phyloP scores from a whole-genome alignment of 1,140 invertebrate genomes.

The Pomacea maculata region DNA sequence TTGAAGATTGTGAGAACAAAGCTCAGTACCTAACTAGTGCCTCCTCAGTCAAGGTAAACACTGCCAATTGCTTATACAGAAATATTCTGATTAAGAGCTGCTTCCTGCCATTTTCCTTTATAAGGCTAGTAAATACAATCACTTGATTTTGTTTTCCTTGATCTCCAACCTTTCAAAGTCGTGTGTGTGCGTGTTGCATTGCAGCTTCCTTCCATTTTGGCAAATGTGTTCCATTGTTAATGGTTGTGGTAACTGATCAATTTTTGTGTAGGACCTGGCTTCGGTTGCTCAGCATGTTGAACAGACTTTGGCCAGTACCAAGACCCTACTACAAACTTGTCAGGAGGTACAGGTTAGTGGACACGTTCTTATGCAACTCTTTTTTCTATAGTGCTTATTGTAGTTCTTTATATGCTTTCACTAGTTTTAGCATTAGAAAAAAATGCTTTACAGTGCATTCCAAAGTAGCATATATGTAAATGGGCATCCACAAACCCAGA shows the following conservation, averaged over 20 bases:
- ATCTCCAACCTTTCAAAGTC: too few species aligned
- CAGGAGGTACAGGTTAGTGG: slow-evolving; percentile 11
- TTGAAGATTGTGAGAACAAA: slow-evolving; percentile 49
- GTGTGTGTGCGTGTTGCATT: too few species aligned
- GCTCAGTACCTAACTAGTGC: slow-evolving; percentile 31
- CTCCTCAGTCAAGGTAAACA: slow-evolving; percentile 30
- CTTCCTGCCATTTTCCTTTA: neutral
- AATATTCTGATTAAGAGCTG: neutral
- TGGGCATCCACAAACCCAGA: too few species aligned
- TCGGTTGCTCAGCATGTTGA: neutral
- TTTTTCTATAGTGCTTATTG: slow-evolving; percentile 1
- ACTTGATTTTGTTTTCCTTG: too few species aligned
- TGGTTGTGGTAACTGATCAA: neutral
- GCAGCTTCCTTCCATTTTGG: too few species aligned
- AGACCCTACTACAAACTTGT: slow-evolving; percentile 11
- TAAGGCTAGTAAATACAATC: neutral
- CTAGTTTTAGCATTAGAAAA: neutral
- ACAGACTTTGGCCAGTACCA: slow-evolving; percentile 6
- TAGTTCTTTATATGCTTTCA: neutral
- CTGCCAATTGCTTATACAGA: neutral
- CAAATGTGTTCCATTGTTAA: too few species aligned
- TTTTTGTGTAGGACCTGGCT: slow-evolving; percentile 4
- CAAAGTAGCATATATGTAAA: too few species aligned
- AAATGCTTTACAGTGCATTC: too few species aligned
- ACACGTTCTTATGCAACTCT: neutral